Base-by-base conservation (phyloP, 2,797 vertebrate genomes). In the Pagetopsis macropterus region DNA sequence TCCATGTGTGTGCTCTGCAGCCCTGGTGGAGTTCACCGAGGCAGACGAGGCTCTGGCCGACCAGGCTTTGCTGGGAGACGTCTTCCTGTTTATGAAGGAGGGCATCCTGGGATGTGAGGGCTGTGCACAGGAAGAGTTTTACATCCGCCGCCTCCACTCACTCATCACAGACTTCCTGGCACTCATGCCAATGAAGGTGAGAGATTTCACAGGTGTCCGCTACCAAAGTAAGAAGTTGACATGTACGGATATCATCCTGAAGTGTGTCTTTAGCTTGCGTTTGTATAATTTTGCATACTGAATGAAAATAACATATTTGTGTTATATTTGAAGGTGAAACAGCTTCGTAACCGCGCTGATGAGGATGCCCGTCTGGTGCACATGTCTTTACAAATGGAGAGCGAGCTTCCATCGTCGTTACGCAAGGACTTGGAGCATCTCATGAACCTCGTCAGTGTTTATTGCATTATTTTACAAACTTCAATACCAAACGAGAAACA, bases 131-230 rank as follows among this genome's bases (percentile, higher is more conserved):
- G 98, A 99, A 31, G 98, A 99, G 79, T 99, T 99, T 93, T 99
- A 97, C 82, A 94, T 97, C 68, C 97, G 98, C 2, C 96, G 97
- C 74, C 91, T 96, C 37, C 98, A 99, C 89, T 96, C 95, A 44
- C 96, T 99, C 49, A 95, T 98, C 84, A 99, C 97, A 12, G 97
- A 98, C 87, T 99, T 99, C 72, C 94, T 99, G 70, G 95, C 98
- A 0, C 95, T 99, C n/a, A 99, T 99, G 98, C 98, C 98, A 44
- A 97, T 99, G 97, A 99, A 99, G 94, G 98, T 99, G 81, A 70
- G 82, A 33, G 19, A 59, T 27, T 10, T 17, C 16, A 9, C 1
- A 2, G 9, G 9, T 66, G 33, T 70, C 44, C 7, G 8, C 27
- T n/a, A 14, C 12, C 23, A 58, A 12, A 5, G 12, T 50, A n/a